phyloP scores from a whole-genome alignment of 2,113 vertebrate species.

The Platycercus adscitus region DNA sequence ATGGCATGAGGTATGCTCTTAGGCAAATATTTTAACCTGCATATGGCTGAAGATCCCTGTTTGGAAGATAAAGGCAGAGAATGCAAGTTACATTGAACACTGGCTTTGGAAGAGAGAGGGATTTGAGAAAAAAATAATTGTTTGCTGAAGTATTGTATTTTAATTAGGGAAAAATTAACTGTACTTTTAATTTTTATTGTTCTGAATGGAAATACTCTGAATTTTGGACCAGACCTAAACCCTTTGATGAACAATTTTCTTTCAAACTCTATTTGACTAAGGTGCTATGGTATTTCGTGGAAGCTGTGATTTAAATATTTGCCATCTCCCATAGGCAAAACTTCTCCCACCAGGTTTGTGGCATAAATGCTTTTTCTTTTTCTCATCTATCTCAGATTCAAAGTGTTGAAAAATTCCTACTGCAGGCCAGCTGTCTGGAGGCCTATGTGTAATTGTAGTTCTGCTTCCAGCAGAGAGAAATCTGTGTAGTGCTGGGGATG shows the following conservation, averaged over 20 bases:
- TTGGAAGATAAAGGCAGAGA: not conserved
- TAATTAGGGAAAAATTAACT: not conserved
- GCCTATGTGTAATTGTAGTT: slow-evolving; percentile 64
- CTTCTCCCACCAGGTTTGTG: slow-evolving; percentile 49
- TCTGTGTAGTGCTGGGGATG: slow-evolving; percentile 47
- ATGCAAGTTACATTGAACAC: not conserved
- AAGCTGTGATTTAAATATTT: slow-evolving; percentile 64
- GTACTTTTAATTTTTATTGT: not conserved
- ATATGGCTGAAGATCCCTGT: not conserved
- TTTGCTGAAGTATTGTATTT: not conserved
- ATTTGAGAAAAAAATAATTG: not conserved
- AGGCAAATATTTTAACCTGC: not conserved
- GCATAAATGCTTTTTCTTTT: slow-evolving; percentile 39
- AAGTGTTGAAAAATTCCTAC: slow-evolving; percentile 67
- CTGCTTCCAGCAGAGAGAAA: slow-evolving; percentile 67
- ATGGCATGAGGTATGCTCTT: not conserved
- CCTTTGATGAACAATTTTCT: not conserved
- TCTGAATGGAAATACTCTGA: not conserved
- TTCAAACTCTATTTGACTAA: slow-evolving; percentile 31
- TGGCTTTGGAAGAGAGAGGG: not conserved
- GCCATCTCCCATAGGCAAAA: slow-evolving; percentile 47
- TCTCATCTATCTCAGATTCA: slow-evolving; percentile 58
- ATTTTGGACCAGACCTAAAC: not conserved
- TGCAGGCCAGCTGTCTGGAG: slow-evolving; percentile 64
- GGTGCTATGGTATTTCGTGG: slow-evolving; percentile 16